A percentile compares a stretch with the other conserved stretches of the same genome.
Evolutionary conservation across 2,888 invertebrate genomes (phyloP).

Genomic region (Latheticus oryzae): DNA sequence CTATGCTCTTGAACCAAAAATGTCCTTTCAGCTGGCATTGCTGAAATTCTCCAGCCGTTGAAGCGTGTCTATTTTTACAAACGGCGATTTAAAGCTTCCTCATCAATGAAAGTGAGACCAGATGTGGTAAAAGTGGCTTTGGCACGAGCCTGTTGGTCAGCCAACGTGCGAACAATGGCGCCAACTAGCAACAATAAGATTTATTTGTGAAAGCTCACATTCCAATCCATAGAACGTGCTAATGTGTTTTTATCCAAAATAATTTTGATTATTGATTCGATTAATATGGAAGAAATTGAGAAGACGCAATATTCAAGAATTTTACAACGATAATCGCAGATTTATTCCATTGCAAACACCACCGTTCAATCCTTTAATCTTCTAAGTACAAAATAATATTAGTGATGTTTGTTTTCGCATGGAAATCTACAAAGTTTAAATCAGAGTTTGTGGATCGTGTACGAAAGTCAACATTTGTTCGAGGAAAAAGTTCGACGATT

Average conservation of each 20-base stretch:
- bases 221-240: slow-evolving; percentile 46
- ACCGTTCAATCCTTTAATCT: slow-evolving; percentile 16
- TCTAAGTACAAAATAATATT: slow-evolving; percentile 21
- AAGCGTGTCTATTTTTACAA: slow-evolving; percentile 30
- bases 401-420: slow-evolving; percentile 13
- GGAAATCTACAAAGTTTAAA: slow-evolving; percentile 14
- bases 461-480: slow-evolving; percentile 23
- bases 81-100: slow-evolving; percentile 23
- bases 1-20: slow-evolving; percentile 2
- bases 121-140: slow-evolving; percentile 36
- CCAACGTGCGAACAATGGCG: slow-evolving; percentile 37
- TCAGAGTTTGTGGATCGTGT: slow-evolving; percentile 2
- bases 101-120: slow-evolving; percentile 36
- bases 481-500: slow-evolving; percentile 9
- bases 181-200: slow-evolving; percentile 46
- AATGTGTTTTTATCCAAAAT: slow-evolving; percentile 41
- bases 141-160: slow-evolving; percentile 27
- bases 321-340: slow-evolving; percentile 18
- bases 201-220: slow-evolving; percentile 46
- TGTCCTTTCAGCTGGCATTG: slow-evolving; percentile 15
- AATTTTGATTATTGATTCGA: slow-evolving; percentile 32
- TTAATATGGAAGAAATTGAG: slow-evolving; percentile 28
- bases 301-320: slow-evolving; percentile 16
- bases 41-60: slow-evolving; percentile 11
- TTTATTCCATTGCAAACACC: slow-evolving; percentile 14